Base-by-base conservation (phyloP, 2,113 vertebrate genomes). In the Salminus brasiliensis region DNA sequence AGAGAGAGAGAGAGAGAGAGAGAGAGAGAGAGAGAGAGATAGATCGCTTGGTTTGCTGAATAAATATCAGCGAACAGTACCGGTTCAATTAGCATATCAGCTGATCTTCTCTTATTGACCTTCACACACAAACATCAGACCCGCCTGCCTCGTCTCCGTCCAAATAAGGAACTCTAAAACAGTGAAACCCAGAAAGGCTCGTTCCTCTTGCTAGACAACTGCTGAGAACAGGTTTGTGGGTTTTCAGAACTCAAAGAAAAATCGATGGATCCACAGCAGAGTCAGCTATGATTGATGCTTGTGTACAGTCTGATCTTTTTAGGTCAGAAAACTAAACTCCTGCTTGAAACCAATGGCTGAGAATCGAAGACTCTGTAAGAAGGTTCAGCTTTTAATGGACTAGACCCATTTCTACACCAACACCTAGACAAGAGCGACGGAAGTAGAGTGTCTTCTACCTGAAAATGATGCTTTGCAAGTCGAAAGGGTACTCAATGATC, bases 401-500 rank as follows among this genome's bases (percentile, higher is more conserved):
- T n/a, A 68, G 41, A 59, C 4, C 5, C 16, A 7, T 41, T 66
- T 36, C 8, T 21, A 2, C 39, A 66, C 23, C 18, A 8, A 23
- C 30, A 55, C 30, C 3, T 39, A 21, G 47, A 29, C 1, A 7
- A 12, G 60, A 78, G 81, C 34, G 71, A 83, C 32, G 21, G 32
- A 85, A 47, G 36, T n/a, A 2, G 41, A 10, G 34, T 32, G 6
- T 88, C 82, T 81, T 91, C 86, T 94, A 99, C 98, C 98, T 98
- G 95, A 99, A 99, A 91, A 99, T 98, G 94, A 99, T 99, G 89
- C 97, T 99, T 89, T 98, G 96, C 93, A 99, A 93, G 94, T 99
- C 98, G 79, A 99, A 99, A 32, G 98, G 98, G 90, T 99, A 99
- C 89, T 99, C 98, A 88, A 99, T 99, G 93, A 99, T 99, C 76